Evolutionary conservation across 2,888 invertebrate species (phyloP).

Genomic region (Pomacea canaliculata): DNA sequence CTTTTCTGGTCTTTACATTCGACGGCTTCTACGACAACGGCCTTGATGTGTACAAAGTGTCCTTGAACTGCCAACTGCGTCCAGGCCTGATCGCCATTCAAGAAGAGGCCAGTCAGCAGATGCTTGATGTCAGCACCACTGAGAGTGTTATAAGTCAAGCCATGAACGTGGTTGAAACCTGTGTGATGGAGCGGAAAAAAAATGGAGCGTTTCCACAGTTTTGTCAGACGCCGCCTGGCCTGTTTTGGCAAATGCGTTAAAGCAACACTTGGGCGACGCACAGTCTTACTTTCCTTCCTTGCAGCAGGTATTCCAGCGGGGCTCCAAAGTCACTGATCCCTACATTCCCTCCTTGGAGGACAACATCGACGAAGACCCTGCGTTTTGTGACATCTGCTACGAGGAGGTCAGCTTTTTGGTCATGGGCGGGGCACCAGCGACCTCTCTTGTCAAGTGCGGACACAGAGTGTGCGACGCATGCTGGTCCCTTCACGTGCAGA

Average conservation of each 20-base stretch:
- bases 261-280: background rate
- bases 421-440: slow-evolving; percentile 12
- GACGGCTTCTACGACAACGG: slow-evolving; percentile 30
- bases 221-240: too few relatives aligned
- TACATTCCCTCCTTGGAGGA: background rate
- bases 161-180: slow-evolving; percentile 12
- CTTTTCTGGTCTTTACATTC: slow-evolving; percentile 30
- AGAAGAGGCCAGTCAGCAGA: slow-evolving; percentile 2
- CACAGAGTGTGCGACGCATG: slow-evolving; percentile 38
- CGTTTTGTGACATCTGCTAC: slow-evolving; percentile 36
- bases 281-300: slow-evolving; percentile 20
- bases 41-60: slow-evolving; percentile 25
- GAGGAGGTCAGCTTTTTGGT: slow-evolving; percentile 30
- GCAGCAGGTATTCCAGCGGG: slow-evolving; percentile 6
- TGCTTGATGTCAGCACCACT: background rate
- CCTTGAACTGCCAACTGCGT: slow-evolving; percentile 25
- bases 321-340: background rate
- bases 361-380: slow-evolving; percentile 11
- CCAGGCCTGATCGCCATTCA: slow-evolving; percentile 7
- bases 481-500: slow-evolving; percentile 31
- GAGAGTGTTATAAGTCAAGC: slow-evolving; percentile 11
- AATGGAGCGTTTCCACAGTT: background rate
- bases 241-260: too few relatives aligned
- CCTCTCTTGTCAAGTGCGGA: slow-evolving; percentile 29
- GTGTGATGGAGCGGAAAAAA: slow-evolving; percentile 18